Evolutionary conservation across 2,113 vertebrate species (phyloP).

Genomic region (Rhodinocichla rosea): DNA sequence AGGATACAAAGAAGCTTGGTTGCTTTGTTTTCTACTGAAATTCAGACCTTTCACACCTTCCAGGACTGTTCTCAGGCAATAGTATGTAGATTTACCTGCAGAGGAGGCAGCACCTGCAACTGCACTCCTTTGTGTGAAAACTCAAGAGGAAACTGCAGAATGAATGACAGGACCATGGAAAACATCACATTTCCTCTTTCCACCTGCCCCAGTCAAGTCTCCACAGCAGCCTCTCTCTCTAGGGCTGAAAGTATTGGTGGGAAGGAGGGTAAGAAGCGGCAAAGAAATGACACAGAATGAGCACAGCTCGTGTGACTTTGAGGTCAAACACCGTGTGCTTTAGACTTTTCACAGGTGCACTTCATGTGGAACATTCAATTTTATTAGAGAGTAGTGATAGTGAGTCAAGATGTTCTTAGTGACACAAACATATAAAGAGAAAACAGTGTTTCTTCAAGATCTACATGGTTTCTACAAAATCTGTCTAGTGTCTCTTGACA

Average conservation of each 20-base stretch:
- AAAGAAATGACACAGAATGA: background rate
- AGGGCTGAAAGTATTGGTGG: background rate
- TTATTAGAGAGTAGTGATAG: background rate
- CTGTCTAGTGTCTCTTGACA: background rate
- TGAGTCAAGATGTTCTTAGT: background rate
- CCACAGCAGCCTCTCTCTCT: background rate
- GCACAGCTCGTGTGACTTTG: background rate
- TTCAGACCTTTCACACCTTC: constrained; percentile 20
- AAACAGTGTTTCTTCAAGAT: background rate
- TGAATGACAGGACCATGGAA: background rate
- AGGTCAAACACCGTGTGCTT: background rate
- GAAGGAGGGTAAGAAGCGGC: background rate
- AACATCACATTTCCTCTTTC: background rate
- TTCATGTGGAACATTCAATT: accelerated
- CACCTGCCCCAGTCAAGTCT: background rate
- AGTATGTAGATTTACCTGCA: background rate
- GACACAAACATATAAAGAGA: background rate
- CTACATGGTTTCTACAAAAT: background rate
- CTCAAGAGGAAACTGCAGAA: background rate
- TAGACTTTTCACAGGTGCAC: accelerated
- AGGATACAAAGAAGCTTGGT: background rate
- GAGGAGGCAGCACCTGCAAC: background rate
- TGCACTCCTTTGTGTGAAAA: background rate
- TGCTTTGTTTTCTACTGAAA: constrained; percentile 17
- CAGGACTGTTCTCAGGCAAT: background rate